Base-by-base conservation (phyloP, 2,113 vertebrate genomes). In the Chaetops frenatus region DNA sequence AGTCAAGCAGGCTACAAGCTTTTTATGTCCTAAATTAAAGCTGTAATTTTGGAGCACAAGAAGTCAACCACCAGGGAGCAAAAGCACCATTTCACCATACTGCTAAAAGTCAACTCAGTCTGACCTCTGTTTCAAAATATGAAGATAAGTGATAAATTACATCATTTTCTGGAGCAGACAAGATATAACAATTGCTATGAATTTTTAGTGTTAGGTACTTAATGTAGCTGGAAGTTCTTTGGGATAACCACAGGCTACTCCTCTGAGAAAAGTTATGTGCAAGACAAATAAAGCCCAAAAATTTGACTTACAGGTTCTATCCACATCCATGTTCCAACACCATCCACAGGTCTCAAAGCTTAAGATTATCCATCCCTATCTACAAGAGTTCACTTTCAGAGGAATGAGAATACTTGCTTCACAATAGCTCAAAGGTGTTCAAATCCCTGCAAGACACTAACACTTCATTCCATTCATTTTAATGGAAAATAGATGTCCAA, bases 401-500 rank as follows among this genome's bases (percentile, higher is more conserved):
- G 60, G 51, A 93, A 48, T 48, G 36, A 85, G 90, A 88, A 85
- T 61, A 92, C 80, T 87, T 91, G 51, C 57, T 82, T 91, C 71
- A 70, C 58, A 65, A 67, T 51, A 96, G 76, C 94, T 93, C 94
- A 92, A 95, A 95, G 91, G 92, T 97, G 88, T 90, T 96, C 60
- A 96, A 96, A 95, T 94, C 88, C 88, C 92, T 92, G 40, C 86
- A 90, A 97, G 92, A 77, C 67, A 95, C 45, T 90, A 88, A 82
- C 66, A 92, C 35, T 74, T 45, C 65, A 88, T 95, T 94, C 89
- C 79, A 88, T 88, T 80, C 71, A 77, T 92, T 90, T 96, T 95
- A 97, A 95, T 95, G 90, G 92, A 90, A 95, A 96, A 94, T 95
- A 93, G 35, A 94, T 90, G 93, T 92, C 91, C 95, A 56, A 95